These are phyloP conservation scores for Rhodeus uyekii DNA, from an alignment of 2,797 vertebrate species.

Conservation along the genomic window DNA sequence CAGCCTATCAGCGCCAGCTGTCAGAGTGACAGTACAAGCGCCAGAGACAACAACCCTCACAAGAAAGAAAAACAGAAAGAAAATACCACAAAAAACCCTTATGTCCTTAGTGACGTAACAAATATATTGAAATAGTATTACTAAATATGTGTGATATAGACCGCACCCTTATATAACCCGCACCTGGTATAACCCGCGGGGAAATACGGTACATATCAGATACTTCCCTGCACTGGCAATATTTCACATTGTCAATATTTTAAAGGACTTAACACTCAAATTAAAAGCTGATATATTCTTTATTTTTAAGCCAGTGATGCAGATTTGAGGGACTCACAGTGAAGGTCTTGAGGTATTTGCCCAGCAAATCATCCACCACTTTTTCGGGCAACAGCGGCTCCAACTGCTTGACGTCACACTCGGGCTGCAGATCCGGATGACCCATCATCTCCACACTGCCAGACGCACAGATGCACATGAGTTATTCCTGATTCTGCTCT, in stretches of 20 bases:
- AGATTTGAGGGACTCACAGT: slow-evolving; percentile 78
- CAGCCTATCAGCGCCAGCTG: too few relatives aligned
- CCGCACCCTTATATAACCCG: too few relatives aligned
- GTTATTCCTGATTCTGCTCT: not conserved
- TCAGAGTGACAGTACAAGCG: too few relatives aligned
- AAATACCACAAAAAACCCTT: too few relatives aligned
- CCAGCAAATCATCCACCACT: slow-evolving; percentile 87
- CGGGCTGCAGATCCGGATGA: slow-evolving; percentile 84
- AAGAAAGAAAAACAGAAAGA: too few relatives aligned
- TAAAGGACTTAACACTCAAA: not conserved
- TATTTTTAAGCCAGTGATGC: not conserved
- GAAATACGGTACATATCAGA: too few relatives aligned
- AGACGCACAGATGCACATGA: not conserved
- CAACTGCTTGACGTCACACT: slow-evolving; percentile 85
- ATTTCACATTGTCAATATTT: not conserved
- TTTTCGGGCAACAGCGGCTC: slow-evolving; percentile 83
- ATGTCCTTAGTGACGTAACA: too few relatives aligned
- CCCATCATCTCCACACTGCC: slow-evolving; percentile 94
- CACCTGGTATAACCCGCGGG: too few relatives aligned
- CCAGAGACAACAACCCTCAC: too few relatives aligned
- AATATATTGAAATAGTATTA: too few relatives aligned
- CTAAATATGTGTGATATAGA: too few relatives aligned
- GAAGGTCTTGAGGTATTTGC: slow-evolving; percentile 92
- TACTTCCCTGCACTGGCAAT: not conserved
- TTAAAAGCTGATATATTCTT: not conserved